A percentile compares a stretch with the other conserved stretches of the same genome.
phyloP scores from a whole-genome alignment of 1,140 invertebrate species.

The Drosophila funebris region DNA sequence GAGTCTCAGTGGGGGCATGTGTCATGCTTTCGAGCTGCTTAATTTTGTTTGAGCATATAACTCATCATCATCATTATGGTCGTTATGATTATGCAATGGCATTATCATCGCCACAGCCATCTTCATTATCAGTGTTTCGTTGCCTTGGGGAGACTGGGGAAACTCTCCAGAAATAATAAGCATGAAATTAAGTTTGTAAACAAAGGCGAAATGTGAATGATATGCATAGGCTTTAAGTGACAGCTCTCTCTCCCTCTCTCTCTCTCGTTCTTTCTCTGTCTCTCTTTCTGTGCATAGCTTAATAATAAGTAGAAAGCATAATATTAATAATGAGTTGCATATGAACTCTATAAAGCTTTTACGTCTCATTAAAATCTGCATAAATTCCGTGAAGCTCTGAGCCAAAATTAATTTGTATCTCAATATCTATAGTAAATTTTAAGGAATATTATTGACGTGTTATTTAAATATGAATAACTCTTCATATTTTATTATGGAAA shows the following conservation, averaged over 20 bases:
- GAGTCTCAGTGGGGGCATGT: conserved; percentile 10
- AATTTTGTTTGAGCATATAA: conserved; percentile 49
- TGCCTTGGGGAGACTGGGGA: conserved; percentile 12
- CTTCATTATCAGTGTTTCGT: conserved; percentile 3
- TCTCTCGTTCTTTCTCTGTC: background rate
- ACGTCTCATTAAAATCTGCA: too few relatives aligned
- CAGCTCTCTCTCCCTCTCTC: background rate
- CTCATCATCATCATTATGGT: conserved; percentile 44
- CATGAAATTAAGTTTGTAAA: conserved; percentile 58
- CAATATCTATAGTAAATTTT: too few relatives aligned
- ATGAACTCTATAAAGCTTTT: too few relatives aligned
- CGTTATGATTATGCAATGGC: conserved; percentile 18
- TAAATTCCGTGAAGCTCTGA: too few relatives aligned
- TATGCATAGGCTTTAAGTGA: conserved; percentile 28
- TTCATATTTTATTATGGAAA: too few relatives aligned
- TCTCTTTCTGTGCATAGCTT: background rate
- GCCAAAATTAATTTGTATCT: too few relatives aligned
- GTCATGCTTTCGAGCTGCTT: conserved; percentile 35
- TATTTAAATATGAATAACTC: too few relatives aligned
- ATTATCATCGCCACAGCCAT: conserved; percentile 11
- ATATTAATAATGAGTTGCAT: too few relatives aligned
- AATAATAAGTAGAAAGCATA: background rate
- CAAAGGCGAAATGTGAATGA: conserved; percentile 28
- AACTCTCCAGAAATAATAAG: conserved; percentile 50
- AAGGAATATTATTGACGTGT: too few relatives aligned